These are phyloP conservation scores for Anthonomus grandis DNA, from an alignment of 1,140 invertebrate genomes.

Conservation along the genomic window DNA sequence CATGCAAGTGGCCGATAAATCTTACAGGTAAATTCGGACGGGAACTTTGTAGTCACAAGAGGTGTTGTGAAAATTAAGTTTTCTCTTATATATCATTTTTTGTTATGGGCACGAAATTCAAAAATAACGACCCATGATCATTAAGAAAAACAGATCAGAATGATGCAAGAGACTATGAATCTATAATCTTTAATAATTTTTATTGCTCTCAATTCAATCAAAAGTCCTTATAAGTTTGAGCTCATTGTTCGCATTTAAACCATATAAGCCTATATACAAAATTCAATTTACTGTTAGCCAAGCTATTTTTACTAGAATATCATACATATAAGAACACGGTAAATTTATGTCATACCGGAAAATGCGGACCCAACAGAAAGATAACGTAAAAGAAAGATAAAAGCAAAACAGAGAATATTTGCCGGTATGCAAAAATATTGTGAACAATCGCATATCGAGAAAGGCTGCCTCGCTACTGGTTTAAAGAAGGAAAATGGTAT, in stretches of 20 bases:
- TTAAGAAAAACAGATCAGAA: no score
- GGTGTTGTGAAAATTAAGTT: conserved; percentile 9
- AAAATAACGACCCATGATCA: no score
- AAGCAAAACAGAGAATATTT: neutral
- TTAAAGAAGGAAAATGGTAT: conserved; percentile 9
- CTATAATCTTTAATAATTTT: no score
- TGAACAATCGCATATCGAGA: conserved; percentile 14
- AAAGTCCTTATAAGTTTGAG: no score
- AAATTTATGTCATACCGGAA: conserved; percentile 6
- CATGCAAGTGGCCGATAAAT: conserved; percentile 25
- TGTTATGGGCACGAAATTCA: no score
- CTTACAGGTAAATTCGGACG: conserved; percentile 17
- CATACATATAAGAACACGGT: neutral
- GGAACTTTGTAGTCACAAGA: conserved; percentile 20
- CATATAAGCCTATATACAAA: no score
- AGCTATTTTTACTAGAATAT: no score
- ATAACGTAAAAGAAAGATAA: conserved; percentile 5
- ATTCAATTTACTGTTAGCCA: no score
- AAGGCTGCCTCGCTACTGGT: neutral
- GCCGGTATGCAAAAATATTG: conserved; percentile 10
- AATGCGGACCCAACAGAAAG: neutral
- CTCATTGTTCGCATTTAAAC: no score
- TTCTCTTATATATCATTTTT: conserved; percentile 15
- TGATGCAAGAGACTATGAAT: no score
- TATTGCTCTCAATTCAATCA: no score